Percentiles rank a stretch among this genome's conserved stretches.
phyloP scores from a whole-genome alignment of 2,797 vertebrate genomes.

The Phoebastria nigripes region DNA sequence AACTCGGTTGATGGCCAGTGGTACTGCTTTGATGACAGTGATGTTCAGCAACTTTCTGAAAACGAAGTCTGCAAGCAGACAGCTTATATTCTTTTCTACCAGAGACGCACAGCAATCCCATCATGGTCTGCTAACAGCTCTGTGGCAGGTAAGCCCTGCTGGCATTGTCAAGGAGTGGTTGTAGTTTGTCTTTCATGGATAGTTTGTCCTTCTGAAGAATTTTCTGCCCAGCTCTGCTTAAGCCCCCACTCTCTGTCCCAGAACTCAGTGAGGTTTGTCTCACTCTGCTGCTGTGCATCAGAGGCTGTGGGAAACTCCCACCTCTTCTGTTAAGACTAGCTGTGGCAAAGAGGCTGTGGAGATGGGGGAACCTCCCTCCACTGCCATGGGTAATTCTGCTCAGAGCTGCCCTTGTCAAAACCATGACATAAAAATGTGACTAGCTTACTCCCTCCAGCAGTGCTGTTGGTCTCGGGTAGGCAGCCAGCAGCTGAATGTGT shows the following conservation, averaged over 20 bases:
- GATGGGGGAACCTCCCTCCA: background rate
- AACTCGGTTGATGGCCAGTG: slow-evolving; percentile 97
- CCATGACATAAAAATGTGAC: fast-evolving
- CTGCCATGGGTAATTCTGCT: background rate
- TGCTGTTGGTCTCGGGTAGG: fast-evolving
- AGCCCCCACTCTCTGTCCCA: background rate
- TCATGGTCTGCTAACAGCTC: slow-evolving; percentile 99
- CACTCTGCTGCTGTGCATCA: background rate
- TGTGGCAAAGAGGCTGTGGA: background rate
- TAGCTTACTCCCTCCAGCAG: background rate
- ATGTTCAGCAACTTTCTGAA: slow-evolving; percentile 90
- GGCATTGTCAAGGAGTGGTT: background rate
- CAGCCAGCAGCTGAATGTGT: background rate
- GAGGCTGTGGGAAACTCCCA: fast-evolving
- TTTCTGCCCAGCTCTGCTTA: background rate
- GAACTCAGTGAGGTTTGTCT: background rate
- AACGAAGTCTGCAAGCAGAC: slow-evolving; percentile 93
- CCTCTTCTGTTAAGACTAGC: background rate
- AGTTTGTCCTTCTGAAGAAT: background rate
- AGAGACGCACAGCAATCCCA: slow-evolving; percentile 91
- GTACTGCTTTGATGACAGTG: slow-evolving; percentile 99
- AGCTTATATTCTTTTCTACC: slow-evolving; percentile 97
- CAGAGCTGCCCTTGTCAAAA: background rate
- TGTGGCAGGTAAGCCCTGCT: slow-evolving; percentile 84
- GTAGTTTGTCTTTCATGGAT: background rate